Percentiles rank a stretch among this genome's conserved stretches.
These are phyloP conservation scores for Muscidifurax raptorellus DNA, from an alignment of 1,140 invertebrate species.

Conservation along the genomic window DNA sequence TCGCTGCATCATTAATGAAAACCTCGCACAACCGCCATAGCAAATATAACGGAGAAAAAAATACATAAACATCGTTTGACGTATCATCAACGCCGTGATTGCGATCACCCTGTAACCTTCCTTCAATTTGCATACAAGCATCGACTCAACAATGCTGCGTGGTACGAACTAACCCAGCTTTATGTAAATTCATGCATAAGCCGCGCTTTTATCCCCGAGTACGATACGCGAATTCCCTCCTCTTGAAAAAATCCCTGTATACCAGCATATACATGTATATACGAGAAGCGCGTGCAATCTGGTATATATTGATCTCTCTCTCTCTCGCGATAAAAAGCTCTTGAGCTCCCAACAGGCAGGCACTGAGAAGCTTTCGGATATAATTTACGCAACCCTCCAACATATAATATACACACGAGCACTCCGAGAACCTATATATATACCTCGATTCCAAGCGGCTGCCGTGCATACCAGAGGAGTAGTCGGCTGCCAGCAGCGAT, in stretches of 20 bases:
- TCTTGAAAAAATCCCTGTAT: neutral
- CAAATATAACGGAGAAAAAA: too few relatives aligned
- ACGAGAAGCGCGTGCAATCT: slow-evolving; percentile 22
- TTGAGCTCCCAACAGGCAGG: slow-evolving; percentile 5
- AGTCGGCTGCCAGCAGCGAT: neutral
- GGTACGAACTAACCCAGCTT: neutral
- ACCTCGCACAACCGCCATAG: too few relatives aligned
- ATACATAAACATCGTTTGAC: too few relatives aligned
- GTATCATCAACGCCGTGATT: neutral
- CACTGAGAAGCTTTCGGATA: slow-evolving; percentile 58
- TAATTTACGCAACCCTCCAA: slow-evolving; percentile 65
- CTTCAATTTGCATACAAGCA: neutral
- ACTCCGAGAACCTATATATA: neutral
- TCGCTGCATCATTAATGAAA: too few relatives aligned
- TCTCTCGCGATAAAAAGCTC: neutral
- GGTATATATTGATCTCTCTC: slow-evolving; percentile 56
- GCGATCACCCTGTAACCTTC: neutral
- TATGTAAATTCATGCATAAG: neutral
- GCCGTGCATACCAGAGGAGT: too few relatives aligned
- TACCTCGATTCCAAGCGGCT: too few relatives aligned
- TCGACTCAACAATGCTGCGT: neutral
- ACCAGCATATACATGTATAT: neutral
- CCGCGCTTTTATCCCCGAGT: neutral
- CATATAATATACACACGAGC: neutral
- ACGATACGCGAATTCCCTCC: neutral